Base-by-base conservation (phyloP, 2,888 invertebrate genomes). In the Melieria omissa region DNA sequence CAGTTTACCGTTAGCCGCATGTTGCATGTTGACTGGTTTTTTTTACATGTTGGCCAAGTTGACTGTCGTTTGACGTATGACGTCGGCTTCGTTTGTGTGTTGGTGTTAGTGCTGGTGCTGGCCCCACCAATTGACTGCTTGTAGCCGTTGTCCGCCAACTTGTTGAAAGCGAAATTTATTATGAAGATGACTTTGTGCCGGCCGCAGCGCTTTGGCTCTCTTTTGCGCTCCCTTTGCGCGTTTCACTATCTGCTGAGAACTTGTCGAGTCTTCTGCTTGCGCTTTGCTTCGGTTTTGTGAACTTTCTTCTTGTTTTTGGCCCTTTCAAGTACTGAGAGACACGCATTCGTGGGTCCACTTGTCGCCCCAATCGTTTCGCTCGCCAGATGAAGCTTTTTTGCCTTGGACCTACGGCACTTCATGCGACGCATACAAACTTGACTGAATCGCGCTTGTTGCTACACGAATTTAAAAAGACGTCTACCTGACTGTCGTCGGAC, bases 141-240 rank as follows among this genome's bases (percentile, higher is more conserved):
- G 47, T 45, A 63, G 57, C 60, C 42, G 49, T 42, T 67, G 67
- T 67, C 69, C 73, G 71, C 80, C 80, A 82, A 85, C 84, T 86
- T 85, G 85, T 85, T 84, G 85, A 85, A 85, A 85, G 85, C 86
- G 85, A 85, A 85, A 85, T 84, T 85, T 79, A 77, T 79, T 69
- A 63, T 63, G 74, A 65, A 64, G 55, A 58, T 60, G 58, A 29
- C 29, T 29, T 29, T 29, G 29, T 29, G 29, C 29, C 29, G 29
- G 29, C n/a, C 41, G 14, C n/a, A n/a, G n/a, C 14, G 14, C 47
- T 14, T 47, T 71, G 52, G 52, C 10, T 49, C 49, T 49, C 6
- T 12, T 14, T 49, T 49, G 10, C 12, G 10, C 12, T 52, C 52
- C 14, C 49, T 5, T 14, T 52, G 14, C 3, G 29, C 29, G 29